These are phyloP conservation scores for Dicrurus megarhynchus DNA, from an alignment of 2,113 vertebrate species.

Conservation along the genomic window DNA sequence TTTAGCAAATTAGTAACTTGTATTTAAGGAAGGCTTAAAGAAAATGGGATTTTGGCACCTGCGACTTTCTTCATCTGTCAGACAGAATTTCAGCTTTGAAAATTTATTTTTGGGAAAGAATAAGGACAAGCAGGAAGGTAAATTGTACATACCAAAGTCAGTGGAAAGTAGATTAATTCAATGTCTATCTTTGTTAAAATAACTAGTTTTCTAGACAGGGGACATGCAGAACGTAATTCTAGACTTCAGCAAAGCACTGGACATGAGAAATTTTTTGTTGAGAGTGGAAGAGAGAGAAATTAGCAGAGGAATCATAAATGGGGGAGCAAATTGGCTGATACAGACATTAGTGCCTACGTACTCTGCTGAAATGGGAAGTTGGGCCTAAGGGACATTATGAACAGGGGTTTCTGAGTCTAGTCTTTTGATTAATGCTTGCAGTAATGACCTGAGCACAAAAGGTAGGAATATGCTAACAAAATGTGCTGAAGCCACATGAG, in stretches of 20 bases:
- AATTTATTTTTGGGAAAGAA: not conserved
- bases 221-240: not conserved
- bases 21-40: not conserved
- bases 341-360: not conserved
- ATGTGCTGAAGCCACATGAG: not conserved
- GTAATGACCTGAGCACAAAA: conserved; percentile 11
- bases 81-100: not conserved
- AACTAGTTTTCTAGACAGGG: not conserved
- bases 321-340: not conserved
- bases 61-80: not conserved
- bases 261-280: not conserved
- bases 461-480: not conserved
- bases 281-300: not conserved
- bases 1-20: not conserved
- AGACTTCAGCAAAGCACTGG: not conserved
- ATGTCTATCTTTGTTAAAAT: not conserved
- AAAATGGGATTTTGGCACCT: not conserved
- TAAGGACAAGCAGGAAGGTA: not conserved
- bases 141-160: not conserved
- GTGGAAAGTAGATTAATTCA: not conserved
- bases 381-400: not conserved
- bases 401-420: not conserved
- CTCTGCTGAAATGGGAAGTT: not conserved
- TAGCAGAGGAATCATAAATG: not conserved
- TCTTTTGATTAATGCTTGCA: conserved; percentile 11